Base-by-base conservation (phyloP, 1,140 invertebrate genomes). In the Micrasema longulum region DNA sequence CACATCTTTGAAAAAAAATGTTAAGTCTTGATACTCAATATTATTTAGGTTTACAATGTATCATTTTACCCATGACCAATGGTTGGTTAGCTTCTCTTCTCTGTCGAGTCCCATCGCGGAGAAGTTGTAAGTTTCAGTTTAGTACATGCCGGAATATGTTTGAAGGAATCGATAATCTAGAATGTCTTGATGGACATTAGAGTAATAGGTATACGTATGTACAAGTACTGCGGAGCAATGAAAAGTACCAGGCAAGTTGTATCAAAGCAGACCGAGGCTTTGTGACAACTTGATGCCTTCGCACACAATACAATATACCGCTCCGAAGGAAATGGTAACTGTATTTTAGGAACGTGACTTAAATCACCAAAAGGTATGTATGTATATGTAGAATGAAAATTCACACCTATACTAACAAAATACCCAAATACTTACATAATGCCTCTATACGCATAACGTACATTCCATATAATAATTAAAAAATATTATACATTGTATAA, bases 251-350 rank as follows among this genome's bases (percentile, higher is more conserved):
- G 45, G 16, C 65, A 68, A 68, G 65, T 68, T 68, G 1, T 52
- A 26, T 68, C 65, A 68, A 68, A 68, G 65, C 65, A 18, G 47
- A 23, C 65, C 35, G 26, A 18, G 23, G 35, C 55, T 60, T 60
- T 60, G 36, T 60, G 55, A 60, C 55, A 60, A 60, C 55, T 60
- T 50, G 63, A 66, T 66, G 47, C 45, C 63, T 66, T 50, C 23
- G 10, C 22, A 31, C 20, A 50, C 62, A 64, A 26, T 62, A 23
- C 26, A 35, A 36, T 38, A 18, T 60, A 12, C 26, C 4, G 26
- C 52, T 14, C 9, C n/a, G 7, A 9, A 38, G 36, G 31, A 60
- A 18, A 16, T 11, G 31, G 9, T 38, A 38, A 3, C 26, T 36
- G 55, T 12, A 14, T 48, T 48, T 18, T 3, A 48, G 45, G 16